Percentiles rank a stretch among this genome's conserved stretches.
phyloP scores from a whole-genome alignment of 2,797 vertebrate genomes.

The Xenopus petersii region DNA sequence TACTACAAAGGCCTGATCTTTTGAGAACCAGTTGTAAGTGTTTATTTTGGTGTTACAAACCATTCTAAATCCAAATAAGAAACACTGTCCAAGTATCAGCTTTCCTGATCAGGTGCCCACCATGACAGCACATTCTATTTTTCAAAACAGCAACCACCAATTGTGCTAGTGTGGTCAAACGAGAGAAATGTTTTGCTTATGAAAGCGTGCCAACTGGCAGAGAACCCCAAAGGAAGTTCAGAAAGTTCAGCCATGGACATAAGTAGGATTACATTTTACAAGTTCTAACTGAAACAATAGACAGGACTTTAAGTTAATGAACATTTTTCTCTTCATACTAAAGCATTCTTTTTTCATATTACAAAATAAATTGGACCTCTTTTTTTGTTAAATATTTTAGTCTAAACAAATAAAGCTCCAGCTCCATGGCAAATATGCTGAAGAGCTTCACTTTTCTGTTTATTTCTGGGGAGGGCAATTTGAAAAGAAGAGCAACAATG shows the following conservation, averaged over 20 bases:
- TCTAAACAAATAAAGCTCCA: too few species aligned
- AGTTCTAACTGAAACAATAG: conserved; percentile 8
- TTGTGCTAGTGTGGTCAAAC: conserved; percentile 54
- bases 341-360: too few species aligned
- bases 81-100: conserved; percentile 55
- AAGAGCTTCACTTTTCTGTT: too few species aligned
- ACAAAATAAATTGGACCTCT: too few species aligned
- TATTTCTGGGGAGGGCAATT: too few species aligned
- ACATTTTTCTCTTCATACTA: too few species aligned
- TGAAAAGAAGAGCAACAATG: too few species aligned
- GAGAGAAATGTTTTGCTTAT: conserved; percentile 55
- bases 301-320: background rate
- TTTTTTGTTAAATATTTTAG: too few species aligned
- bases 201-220: conserved; percentile 55
- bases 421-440: too few species aligned
- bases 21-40: conserved; percentile 50
- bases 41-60: conserved; percentile 58
- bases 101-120: conserved; percentile 58
- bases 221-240: conserved; percentile 54
- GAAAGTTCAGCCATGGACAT: conserved; percentile 50
- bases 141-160: conserved; percentile 54
- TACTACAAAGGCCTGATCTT: conserved; percentile 52
- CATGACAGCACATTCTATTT: conserved; percentile 53
- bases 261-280: conserved; percentile 51
- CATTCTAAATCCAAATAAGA: conserved; percentile 63